Conservation (phyloP, 1,140 invertebrate species). For the Hycleus cichorii region DNA sequence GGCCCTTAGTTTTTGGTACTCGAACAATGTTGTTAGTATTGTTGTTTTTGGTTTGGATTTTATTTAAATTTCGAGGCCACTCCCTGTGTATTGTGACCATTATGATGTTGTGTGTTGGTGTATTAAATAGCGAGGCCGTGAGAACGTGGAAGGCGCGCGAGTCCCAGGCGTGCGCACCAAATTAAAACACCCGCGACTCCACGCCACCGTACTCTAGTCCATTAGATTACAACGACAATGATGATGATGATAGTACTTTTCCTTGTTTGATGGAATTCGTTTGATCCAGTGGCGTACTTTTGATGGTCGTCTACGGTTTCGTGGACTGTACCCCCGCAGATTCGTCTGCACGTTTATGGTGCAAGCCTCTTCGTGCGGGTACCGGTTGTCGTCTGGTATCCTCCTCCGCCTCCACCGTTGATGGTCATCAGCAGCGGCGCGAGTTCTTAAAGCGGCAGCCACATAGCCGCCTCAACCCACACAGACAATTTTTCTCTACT, state of each 20-base stretch:
- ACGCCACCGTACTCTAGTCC: constrained; percentile 2
- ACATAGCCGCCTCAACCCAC: constrained; percentile 4
- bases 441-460: constrained; percentile 8
- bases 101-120: constrained; percentile 22
- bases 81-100: background rate
- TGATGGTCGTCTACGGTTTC: too few relatives aligned
- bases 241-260: too few relatives aligned
- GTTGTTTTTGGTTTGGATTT: too few relatives aligned
- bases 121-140: constrained; percentile 20
- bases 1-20: too few relatives aligned
- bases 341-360: background rate
- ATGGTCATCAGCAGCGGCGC: constrained; percentile 8
- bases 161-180: constrained; percentile 22
- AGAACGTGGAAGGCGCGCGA: constrained; percentile 27
- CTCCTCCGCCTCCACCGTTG: background rate
- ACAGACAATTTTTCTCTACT: background rate
- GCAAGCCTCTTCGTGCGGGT: constrained; percentile 1
- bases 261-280: too few relatives aligned
- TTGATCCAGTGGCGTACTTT: too few relatives aligned
- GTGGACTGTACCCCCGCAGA: background rate
- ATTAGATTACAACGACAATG: too few relatives aligned
- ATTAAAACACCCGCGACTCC: constrained; percentile 13
- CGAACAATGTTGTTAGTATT: too few relatives aligned
- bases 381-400: constrained; percentile 7
- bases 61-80: background rate